Evolutionary conservation across 2,113 vertebrate genomes (phyloP).

Genomic region (Apodemus speciosus): DNA sequence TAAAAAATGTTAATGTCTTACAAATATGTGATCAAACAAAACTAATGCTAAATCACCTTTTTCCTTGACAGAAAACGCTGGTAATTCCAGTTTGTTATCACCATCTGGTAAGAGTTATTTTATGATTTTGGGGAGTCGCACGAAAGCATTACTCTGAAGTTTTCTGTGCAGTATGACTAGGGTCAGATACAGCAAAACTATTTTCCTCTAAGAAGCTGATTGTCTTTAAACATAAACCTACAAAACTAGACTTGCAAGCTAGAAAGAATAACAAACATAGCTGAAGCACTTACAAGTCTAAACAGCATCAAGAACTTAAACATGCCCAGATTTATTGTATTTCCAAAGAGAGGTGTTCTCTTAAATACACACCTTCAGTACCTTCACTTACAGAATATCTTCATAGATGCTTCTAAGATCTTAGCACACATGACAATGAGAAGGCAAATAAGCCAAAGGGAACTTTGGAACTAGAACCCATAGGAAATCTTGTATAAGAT

Average conservation of each 20-base stretch:
- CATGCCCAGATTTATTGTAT: neutral
- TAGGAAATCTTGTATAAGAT: neutral
- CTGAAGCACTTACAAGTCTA: constrained; percentile 21
- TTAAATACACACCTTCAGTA: constrained; percentile 15
- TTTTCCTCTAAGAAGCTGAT: constrained; percentile 9
- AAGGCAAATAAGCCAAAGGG: constrained; percentile 55
- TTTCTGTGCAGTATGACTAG: neutral
- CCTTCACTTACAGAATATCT: constrained; percentile 26
- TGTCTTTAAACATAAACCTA: constrained; percentile 24
- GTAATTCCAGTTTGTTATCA: constrained; percentile 64
- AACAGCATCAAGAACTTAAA: constrained; percentile 50
- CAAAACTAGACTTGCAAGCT: too few relatives aligned
- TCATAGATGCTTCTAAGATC: constrained; percentile 32
- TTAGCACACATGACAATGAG: neutral
- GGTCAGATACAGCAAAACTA: neutral
- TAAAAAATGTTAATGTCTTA: neutral
- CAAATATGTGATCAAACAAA: constrained; percentile 29
- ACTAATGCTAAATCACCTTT: constrained; percentile 62
- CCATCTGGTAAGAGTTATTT: constrained; percentile 76
- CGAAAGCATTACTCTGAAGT: constrained; percentile 18
- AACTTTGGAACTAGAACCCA: neutral
- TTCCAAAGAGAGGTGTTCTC: neutral
- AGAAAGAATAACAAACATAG: too few relatives aligned
- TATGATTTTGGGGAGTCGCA: constrained; percentile 46
- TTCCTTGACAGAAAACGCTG: constrained; percentile 66